phyloP scores from a whole-genome alignment of 2,113 vertebrate genomes.

The Sphyrna mokarran region DNA sequence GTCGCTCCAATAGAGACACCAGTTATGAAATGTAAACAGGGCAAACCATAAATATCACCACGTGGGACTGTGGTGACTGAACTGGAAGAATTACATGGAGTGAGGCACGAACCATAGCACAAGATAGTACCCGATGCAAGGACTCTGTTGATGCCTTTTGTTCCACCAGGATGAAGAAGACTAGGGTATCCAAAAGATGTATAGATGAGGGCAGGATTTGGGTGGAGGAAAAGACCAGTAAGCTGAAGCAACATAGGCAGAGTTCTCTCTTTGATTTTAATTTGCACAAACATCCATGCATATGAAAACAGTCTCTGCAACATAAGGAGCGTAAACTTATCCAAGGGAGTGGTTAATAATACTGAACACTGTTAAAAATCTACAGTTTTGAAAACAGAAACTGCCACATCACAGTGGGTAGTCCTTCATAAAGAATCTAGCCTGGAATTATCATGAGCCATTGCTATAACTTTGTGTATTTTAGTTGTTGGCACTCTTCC shows the following conservation, averaged over 20 bases:
- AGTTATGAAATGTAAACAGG: no score
- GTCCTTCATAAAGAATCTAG: neutral
- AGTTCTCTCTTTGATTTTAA: neutral
- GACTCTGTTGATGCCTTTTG: no score
- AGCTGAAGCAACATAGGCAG: neutral
- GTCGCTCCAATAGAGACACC: no score
- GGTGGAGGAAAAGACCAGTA: neutral
- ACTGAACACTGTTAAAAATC: neutral
- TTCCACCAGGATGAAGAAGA: no score
- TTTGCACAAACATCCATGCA: neutral
- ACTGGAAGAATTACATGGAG: no score
- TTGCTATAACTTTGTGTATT: neutral
- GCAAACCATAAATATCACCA: no score
- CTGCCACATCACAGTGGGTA: neutral
- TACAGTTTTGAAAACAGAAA: neutral
- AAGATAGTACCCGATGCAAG: no score
- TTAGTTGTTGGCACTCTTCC: neutral
- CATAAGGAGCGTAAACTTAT: neutral
- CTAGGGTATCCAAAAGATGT: neutral
- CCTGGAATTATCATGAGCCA: neutral
- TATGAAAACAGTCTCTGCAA: neutral
- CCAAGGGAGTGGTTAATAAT: neutral
- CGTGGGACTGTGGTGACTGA: no score
- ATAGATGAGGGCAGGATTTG: neutral
- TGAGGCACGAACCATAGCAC: no score